These are phyloP conservation scores for Hyalella azteca DNA, from an alignment of 2,888 invertebrate genomes.

Conservation along the genomic window DNA sequence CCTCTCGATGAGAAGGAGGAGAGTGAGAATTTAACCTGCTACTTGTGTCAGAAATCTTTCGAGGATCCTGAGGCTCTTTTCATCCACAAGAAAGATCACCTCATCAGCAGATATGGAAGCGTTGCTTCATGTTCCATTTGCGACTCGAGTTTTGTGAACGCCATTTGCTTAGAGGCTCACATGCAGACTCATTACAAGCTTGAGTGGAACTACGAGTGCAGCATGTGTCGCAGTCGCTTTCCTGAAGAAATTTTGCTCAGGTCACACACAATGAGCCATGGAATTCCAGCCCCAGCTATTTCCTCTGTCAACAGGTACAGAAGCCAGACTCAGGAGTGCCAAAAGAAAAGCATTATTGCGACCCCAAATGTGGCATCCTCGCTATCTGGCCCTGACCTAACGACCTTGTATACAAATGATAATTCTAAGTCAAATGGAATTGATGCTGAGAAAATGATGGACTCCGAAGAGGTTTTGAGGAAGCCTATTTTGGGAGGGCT, in stretches of 20 bases:
- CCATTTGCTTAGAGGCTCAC: conserved; percentile 57
- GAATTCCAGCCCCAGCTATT: conserved; percentile 35
- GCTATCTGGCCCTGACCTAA: not conserved
- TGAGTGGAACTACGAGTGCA: conserved; percentile 51
- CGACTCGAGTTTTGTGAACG: conserved; percentile 56
- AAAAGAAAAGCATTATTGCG: not conserved
- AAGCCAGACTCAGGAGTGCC: conserved; percentile 17
- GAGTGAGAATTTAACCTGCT: conserved; percentile 45
- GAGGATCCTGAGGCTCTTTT: conserved; percentile 50
- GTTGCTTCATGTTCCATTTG: conserved; percentile 49
- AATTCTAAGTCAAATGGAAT: not conserved
- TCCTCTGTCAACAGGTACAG: conserved; percentile 36
- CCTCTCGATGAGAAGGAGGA: conserved; percentile 49
- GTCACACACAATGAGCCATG: conserved; percentile 54
- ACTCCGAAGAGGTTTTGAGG: not conserved
- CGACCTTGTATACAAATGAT: not conserved
- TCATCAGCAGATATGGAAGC: conserved; percentile 47
- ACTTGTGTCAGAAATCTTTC: conserved; percentile 52
- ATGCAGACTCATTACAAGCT: conserved; percentile 54
- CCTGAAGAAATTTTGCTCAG: conserved; percentile 51
- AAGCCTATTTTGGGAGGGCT: not conserved
- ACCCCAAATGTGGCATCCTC: not conserved
- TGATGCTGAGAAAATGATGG: not conserved
- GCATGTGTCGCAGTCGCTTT: conserved; percentile 46
- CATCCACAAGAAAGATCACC: conserved; percentile 54